Evolutionary conservation across 1,140 invertebrate genomes (phyloP), one percentile per base, ranked within the genome.

Genomic region (Bombus waltoni): DNA sequence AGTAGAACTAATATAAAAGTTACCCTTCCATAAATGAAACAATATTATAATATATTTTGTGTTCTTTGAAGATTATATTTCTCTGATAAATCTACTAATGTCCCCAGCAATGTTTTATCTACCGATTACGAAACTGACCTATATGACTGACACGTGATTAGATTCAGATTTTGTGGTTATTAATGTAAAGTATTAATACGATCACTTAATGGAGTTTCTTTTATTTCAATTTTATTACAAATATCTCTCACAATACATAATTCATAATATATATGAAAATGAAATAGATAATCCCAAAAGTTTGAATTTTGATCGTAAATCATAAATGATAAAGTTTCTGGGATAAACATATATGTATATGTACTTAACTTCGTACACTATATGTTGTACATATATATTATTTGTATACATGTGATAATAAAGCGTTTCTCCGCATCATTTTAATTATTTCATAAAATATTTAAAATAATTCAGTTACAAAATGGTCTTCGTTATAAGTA

Each of bases 91-190:
- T 70, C 28, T 18, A 40, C 15, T 28, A 38, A 47, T 47, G 3
- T 32, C 83, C 76, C 75, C 83, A 22, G 66, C 75, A 44, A 80
- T 25, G 66, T 22, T 25, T 79, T 80, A 80, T 80, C 83, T 72
- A 25, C 0, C 2, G 9, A 35, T 85, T 85, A 72, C 47, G 38
- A 71, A 80, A 85, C 66, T 38, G 28, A 6, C 6, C n/a, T 79
- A 40, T 13, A 32, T 1, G 6, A 10, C 3, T 72, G n/a, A 44
- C 66, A 18, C 13, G 8, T 78, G 32, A 84, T n/a, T 57, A 42
- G 78, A 53, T 66, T 44, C 2, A 40, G 62, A 42, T 40, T 40
- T 76, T 66, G 15, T 40, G 11, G 9, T 38, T 66, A n/a, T 83
- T 35, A 53, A 35, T 44, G 15, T 1, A 11, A 71, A 57, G 22